Conservation (phyloP, 2,113 vertebrate genomes). For the Sterrhoptilus dennistouni region DNA sequence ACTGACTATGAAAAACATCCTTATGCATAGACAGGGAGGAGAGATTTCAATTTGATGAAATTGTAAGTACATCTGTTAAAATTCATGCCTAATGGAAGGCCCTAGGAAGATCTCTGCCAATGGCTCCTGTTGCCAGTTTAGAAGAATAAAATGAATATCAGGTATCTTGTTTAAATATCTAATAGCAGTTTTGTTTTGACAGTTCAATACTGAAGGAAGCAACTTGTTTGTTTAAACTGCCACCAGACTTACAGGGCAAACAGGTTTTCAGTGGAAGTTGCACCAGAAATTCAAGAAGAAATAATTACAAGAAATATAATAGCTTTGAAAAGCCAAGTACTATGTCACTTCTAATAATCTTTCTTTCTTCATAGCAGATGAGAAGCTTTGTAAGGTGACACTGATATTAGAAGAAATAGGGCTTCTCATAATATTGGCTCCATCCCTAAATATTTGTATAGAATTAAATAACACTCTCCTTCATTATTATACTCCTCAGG, state of each 20-base stretch:
- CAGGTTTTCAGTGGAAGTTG: not conserved
- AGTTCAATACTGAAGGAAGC: not conserved
- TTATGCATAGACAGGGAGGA: not conserved
- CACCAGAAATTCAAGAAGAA: not conserved
- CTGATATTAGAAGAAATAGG: conserved; percentile 4
- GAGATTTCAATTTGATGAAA: not conserved
- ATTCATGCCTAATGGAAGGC: not conserved
- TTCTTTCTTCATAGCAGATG: not conserved
- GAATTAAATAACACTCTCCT: conserved; percentile 39
- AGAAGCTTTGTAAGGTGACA: conserved; percentile 10
- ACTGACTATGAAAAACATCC: not conserved
- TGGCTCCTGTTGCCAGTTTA: not conserved
- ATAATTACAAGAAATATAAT: not conserved
- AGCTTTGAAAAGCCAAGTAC: conserved; percentile 10
- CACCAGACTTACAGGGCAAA: not conserved
- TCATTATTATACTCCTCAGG: conserved; percentile 23
- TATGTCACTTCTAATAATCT: not conserved
- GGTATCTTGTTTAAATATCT: not conserved
- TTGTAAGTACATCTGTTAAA: not conserved
- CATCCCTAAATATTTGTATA: conserved; percentile 19
- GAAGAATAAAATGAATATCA: not conserved
- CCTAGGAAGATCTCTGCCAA: not conserved
- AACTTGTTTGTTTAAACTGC: not conserved
- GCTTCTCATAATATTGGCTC: not conserved
- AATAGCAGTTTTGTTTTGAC: not conserved